These are phyloP conservation scores for Plagiodera versicolora DNA, from an alignment of 2,888 invertebrate genomes.

Conservation along the genomic window DNA sequence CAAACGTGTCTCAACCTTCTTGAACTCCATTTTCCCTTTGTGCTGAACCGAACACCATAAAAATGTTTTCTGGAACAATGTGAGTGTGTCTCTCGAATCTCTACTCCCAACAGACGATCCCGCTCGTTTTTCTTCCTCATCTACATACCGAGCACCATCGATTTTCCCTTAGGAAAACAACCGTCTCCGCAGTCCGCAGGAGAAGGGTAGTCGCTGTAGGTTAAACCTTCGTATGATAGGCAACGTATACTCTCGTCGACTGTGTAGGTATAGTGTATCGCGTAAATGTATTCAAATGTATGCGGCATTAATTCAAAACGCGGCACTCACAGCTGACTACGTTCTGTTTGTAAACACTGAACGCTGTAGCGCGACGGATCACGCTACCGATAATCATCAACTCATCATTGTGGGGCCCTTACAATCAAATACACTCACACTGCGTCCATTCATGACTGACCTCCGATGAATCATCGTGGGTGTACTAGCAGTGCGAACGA, in stretches of 20 bases:
- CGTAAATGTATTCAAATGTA: constrained; percentile 58
- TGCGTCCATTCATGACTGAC: constrained; percentile 3
- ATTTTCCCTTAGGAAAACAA: constrained; percentile 27
- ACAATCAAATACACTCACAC: constrained; percentile 16
- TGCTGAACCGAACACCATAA: background rate
- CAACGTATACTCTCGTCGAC: constrained; percentile 32
- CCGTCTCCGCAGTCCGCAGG: constrained; percentile 21
- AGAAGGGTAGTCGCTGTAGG: constrained; percentile 29
- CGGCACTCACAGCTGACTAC: constrained; percentile 57
- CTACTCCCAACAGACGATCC: constrained; percentile 10
- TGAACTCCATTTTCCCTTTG: background rate
- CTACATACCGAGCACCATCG: constrained; percentile 27
- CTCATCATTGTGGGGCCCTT: constrained; percentile 21
- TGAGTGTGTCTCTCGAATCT: background rate
- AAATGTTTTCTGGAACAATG: background rate
- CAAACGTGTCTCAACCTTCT: background rate
- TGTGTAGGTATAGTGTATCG: constrained; percentile 22
- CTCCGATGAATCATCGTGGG: constrained; percentile 12
- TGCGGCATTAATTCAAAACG: constrained; percentile 57
- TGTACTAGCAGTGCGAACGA: constrained; percentile 8
- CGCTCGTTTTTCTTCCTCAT: constrained; percentile 21
- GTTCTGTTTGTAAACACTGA: constrained; percentile 56
- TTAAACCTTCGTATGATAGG: constrained; percentile 34
- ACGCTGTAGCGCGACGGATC: constrained; percentile 29
- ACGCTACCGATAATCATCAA: constrained; percentile 23